Percentiles rank a stretch among this genome's conserved stretches.
phyloP scores from a whole-genome alignment of 2,113 vertebrate genomes.

The Probosciger aterrimus region DNA sequence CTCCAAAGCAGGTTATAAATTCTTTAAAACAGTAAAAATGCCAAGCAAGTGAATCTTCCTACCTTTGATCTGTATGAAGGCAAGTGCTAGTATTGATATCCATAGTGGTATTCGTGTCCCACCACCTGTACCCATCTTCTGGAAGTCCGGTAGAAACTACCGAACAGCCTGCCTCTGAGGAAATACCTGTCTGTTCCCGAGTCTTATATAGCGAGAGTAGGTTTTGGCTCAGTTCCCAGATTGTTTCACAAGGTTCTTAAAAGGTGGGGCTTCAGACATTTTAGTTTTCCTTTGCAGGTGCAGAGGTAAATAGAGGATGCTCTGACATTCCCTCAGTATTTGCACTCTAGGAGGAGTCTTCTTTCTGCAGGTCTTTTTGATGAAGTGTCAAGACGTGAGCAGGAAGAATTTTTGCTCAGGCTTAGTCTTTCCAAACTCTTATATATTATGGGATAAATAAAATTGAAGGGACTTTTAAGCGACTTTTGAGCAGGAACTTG shows the following conservation, averaged over 20 bases:
- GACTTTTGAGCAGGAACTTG: not conserved
- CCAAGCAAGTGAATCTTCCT: not conserved
- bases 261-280: constrained; percentile 57
- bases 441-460: not conserved
- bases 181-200: not conserved
- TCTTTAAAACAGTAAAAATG: not conserved
- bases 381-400: not conserved
- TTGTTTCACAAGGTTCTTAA: constrained; percentile 57
- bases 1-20: not conserved
- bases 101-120: constrained; percentile 59
- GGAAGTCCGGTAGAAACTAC: constrained; percentile 33
- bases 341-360: constrained; percentile 65
- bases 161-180: constrained; percentile 49
- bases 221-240: constrained; percentile 63
- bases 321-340: constrained; percentile 49
- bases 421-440: not conserved
- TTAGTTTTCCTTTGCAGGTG: constrained; percentile 55
- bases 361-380: not conserved
- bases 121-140: constrained; percentile 63
- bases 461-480: not conserved
- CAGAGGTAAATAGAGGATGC: constrained; percentile 66
- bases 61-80: constrained; percentile 64
- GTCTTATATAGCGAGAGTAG: constrained; percentile 73
- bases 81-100: constrained; percentile 64
- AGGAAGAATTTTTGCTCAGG: not conserved